Evolutionary conservation across 2,113 vertebrate species (phyloP), one percentile per base, ranked within the genome.

Genomic region (Paedocypris sp.): DNA sequence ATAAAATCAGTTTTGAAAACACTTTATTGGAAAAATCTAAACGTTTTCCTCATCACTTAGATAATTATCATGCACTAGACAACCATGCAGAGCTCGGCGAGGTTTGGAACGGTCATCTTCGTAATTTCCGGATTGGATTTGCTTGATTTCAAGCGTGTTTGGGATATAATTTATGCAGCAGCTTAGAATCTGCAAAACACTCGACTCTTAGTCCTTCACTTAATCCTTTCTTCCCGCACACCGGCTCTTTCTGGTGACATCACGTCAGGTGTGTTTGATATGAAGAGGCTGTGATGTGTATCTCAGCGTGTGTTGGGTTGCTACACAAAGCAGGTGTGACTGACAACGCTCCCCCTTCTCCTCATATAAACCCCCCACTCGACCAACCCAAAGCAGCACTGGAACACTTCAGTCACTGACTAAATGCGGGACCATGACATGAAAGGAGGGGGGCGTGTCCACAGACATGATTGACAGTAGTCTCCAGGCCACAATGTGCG

Each of bases 361-460:
- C 26, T 28, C 53, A 32, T 47, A 53, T 45, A 43, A 29, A 35
- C 41, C 50, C 47, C 35, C 25, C 15, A 57, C 48, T 51, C 48
- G 33, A 51, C 47, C 64, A n/a, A n/a, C 20, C 31, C 29, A 33
- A 25, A 52, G 16, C 26, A 31, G 45, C 50, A 54, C 46, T 66
- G 43, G 35, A 70, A 61, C 62, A 61, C 57, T 70, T 70, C 57
- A 62, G 62, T 46, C 66, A 70, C 52, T 63, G 69, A 54, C 64
- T 71, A 43, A 60, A 64, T 33, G 49, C 64, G 33, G 29, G 52
- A 60, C 41, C 15, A 41, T 20, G 31, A 45, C 45, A 61, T 31
- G 32, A 45, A 22, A 33, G 28, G 13, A 25, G 8, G 18, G n/a
- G n/a, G 49, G 35, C 23, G 67, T 28, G 11, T 35, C 39, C 32